These are phyloP conservation scores for Salticus scenicus DNA, from an alignment of 2,888 invertebrate genomes.

Conservation along the genomic window DNA sequence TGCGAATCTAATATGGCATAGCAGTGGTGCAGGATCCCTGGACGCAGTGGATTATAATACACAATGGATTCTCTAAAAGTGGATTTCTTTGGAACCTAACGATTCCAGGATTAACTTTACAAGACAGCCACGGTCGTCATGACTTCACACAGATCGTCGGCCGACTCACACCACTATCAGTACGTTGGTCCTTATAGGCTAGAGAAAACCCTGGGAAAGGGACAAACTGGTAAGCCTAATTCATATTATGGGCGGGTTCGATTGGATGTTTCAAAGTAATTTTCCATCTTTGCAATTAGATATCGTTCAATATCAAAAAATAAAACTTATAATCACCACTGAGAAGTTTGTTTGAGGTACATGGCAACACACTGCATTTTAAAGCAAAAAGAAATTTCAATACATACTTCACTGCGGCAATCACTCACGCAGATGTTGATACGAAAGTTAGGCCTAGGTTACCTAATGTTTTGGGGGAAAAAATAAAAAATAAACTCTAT, in stretches of 20 bases:
- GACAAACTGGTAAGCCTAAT: constrained; percentile 92
- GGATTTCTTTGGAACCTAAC: constrained; percentile 62
- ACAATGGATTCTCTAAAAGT: constrained; percentile 60
- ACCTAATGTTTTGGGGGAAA: not conserved
- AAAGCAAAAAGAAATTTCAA: not conserved
- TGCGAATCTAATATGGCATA: constrained; percentile 62
- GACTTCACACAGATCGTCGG: constrained; percentile 62
- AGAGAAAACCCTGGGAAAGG: constrained; percentile 99
- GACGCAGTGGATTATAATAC: constrained; percentile 38
- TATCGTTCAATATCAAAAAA: not conserved
- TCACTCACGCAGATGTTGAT: not conserved
- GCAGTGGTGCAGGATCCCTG: constrained; percentile 52
- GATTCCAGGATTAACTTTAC: not conserved
- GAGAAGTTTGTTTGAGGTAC: too few species aligned
- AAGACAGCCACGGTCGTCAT: constrained; percentile 80
- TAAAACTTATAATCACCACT: not conserved
- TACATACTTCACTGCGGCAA: constrained; percentile 45
- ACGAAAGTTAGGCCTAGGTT: constrained; percentile 14
- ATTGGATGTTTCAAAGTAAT: not conserved
- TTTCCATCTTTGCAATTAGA: not conserved
- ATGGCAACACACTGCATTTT: not conserved
- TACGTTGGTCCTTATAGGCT: constrained; percentile 99
- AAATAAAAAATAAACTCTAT: too few species aligned
- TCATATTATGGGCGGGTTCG: constrained; percentile 26
- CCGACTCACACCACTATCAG: constrained; percentile 78